Evolutionary conservation across 2,113 vertebrate genomes (phyloP).

Genomic region (Cyprinodon variegatus): DNA sequence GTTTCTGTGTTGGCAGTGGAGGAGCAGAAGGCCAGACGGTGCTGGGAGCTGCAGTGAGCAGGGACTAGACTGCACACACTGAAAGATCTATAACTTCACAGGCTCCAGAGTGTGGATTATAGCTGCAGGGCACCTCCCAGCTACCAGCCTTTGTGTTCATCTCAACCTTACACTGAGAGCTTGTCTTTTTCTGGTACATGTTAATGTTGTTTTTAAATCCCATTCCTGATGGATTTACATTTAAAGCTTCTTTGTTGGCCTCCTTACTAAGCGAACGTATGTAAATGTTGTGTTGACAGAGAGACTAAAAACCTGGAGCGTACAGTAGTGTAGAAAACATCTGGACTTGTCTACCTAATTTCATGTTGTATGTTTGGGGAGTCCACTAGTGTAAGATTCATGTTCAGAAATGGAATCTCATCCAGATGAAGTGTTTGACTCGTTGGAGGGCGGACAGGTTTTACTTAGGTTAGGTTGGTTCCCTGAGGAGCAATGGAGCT

Average conservation of each 20-base stretch:
- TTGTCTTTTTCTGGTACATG: slow-evolving; percentile 1
- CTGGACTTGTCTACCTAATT: not conserved
- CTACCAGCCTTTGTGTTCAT: not conserved
- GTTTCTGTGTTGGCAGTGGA: slow-evolving; percentile 33
- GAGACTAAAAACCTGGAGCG: not conserved
- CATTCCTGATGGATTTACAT: slow-evolving; percentile 41
- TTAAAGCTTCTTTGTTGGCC: slow-evolving; percentile 41
- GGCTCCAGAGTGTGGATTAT: slow-evolving; percentile 10
- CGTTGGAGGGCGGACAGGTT: too few relatives aligned
- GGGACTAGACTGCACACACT: slow-evolving; percentile 5
- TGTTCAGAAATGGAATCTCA: not conserved
- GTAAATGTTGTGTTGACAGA: not conserved
- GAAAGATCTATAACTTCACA: slow-evolving; percentile 27
- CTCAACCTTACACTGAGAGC: slow-evolving; percentile 7
- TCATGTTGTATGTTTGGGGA: not conserved
- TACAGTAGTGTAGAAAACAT: not conserved
- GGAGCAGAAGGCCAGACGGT: slow-evolving; percentile 28
- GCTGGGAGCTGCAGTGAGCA: slow-evolving; percentile 17
- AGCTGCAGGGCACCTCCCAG: slow-evolving; percentile 2
- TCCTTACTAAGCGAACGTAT: slow-evolving; percentile 21
- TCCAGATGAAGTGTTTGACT: too few relatives aligned
- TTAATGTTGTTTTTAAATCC: slow-evolving; percentile 18
- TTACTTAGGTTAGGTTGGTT: too few relatives aligned
- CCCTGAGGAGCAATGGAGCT: too few relatives aligned
- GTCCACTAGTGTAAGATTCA: not conserved